Base-by-base conservation (phyloP, 1,140 invertebrate genomes). In the Bombus vancouverensis region DNA sequence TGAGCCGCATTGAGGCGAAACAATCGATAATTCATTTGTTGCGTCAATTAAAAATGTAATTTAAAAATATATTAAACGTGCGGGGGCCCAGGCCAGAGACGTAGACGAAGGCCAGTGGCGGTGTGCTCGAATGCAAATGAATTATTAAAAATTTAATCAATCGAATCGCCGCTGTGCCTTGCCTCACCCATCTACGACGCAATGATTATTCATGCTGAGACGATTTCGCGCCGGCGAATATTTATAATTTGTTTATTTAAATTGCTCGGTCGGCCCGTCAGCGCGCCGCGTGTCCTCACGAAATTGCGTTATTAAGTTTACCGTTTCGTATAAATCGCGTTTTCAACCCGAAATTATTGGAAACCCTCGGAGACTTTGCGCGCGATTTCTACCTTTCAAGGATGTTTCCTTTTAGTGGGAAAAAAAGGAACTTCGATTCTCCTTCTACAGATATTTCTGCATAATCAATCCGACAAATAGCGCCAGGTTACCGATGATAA, bases 171-270 rank as follows among this genome's bases (percentile, higher is more conserved):
- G 87, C n/a, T 34, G 90, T 92, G 91, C 91, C 92, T 93, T 92
- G 92, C 88, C 91, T 92, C 91, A 91, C 91, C 87, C 89, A 91
- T 93, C 91, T 93, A 92, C 92, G 89, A 92, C 92, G 92, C 93
- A 93, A 95, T 95, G 94, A 95, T 94, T 95, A 95, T 95, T 95
- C 94, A 95, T 94, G 94, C 92, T 93, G 92, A 94, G 92, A 93
- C 94, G 93, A 92, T 94, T 93, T 93, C 87, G 91, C 93, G 89
- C 91, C 84, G 92, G 89, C 92, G 93, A 95, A 95, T 95, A 95
- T 95, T 95, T 94, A 95, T 94, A 94, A 95, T 95, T 95, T 95
- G 93, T 94, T 95, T 95, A 95, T 95, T 95, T 95, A 95, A 95
- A 95, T 95, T 93, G 91, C 91, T 92, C 75, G 89, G 68, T 68